These are phyloP conservation scores for Stenopsyche tienmushanensis DNA, from an alignment of 1,140 invertebrate species.

Conservation along the genomic window DNA sequence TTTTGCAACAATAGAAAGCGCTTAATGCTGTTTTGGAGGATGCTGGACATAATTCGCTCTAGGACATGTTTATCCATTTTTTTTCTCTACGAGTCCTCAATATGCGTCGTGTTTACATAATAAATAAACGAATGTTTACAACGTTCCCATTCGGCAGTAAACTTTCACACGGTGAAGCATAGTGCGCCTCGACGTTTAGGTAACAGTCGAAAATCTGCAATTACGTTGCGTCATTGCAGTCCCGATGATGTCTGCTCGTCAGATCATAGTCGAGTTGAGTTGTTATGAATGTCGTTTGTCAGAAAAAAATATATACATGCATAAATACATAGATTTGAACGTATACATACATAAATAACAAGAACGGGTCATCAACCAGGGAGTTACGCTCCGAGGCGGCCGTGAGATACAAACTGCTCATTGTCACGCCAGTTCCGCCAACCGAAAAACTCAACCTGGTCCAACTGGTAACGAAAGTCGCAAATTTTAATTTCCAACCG, in stretches of 20 bases:
- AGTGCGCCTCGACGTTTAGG: too few species aligned
- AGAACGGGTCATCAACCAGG: conserved; percentile 24
- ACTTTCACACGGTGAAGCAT: too few species aligned
- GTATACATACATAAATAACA: conserved; percentile 15
- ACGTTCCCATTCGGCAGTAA: too few species aligned
- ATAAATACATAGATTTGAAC: conserved; percentile 9
- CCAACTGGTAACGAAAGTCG: conserved; percentile 21
- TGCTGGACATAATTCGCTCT: not conserved
- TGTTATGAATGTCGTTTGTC: not conserved
- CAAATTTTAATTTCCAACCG: not conserved
- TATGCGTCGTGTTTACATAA: too few species aligned
- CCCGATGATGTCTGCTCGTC: too few species aligned
- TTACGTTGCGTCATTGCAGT: too few species aligned
- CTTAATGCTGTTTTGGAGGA: not conserved
- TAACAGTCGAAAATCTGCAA: too few species aligned
- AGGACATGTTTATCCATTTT: not conserved
- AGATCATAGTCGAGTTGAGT: too few species aligned
- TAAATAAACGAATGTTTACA: too few species aligned
- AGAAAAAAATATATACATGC: conserved; percentile 2
- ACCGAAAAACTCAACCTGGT: conserved; percentile 9
- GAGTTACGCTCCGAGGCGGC: conserved; percentile 11
- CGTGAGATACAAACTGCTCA: conserved; percentile 19
- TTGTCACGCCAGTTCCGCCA: conserved; percentile 26
- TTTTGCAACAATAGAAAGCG: too few species aligned
- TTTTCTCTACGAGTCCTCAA: not conserved